Evolutionary conservation across 1,140 invertebrate genomes (phyloP).

Genomic region (Drosophila kikkawai): DNA sequence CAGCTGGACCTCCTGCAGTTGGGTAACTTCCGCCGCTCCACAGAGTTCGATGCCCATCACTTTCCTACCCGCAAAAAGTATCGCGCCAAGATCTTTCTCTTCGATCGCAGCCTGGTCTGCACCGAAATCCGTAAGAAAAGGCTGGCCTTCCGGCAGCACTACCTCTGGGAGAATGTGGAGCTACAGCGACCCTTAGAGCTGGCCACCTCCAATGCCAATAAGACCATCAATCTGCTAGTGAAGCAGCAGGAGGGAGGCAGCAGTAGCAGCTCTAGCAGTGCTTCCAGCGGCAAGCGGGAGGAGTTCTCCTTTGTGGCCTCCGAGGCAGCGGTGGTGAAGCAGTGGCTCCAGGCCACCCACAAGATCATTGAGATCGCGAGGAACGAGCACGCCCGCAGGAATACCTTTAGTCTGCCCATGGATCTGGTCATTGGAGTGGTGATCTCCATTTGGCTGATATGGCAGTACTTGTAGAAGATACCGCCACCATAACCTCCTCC

Average conservation of each 20-base stretch:
- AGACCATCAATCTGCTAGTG: slow-evolving; percentile 70
- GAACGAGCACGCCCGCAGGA: slow-evolving; percentile 53
- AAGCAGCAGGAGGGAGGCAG: slow-evolving; percentile 56
- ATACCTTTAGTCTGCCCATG: slow-evolving; percentile 79
- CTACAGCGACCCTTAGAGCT: slow-evolving; percentile 67
- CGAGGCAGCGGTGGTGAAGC: slow-evolving; percentile 71
- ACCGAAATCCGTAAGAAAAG: slow-evolving; percentile 76
- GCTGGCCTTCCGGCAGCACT: slow-evolving; percentile 76
- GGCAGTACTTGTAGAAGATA: slow-evolving; percentile 71
- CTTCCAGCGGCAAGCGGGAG: slow-evolving; percentile 45
- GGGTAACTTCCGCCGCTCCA: slow-evolving; percentile 74
- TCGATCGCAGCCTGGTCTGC: slow-evolving; percentile 78
- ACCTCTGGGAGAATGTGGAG: slow-evolving; percentile 73
- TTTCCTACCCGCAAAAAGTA: slow-evolving; percentile 77
- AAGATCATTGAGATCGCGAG: slow-evolving; percentile 74
- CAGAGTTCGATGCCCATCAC: slow-evolving; percentile 81
- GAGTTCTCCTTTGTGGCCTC: slow-evolving; percentile 71
- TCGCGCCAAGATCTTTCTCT: slow-evolving; percentile 76
- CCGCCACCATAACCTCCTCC: background rate
- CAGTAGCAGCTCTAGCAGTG: background rate
- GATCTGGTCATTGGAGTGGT: slow-evolving; percentile 72
- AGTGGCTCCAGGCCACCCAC: slow-evolving; percentile 75
- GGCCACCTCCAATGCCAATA: slow-evolving; percentile 62
- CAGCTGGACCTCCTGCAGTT: slow-evolving; percentile 70
- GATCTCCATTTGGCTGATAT: slow-evolving; percentile 75